phyloP scores from a whole-genome alignment of 2,888 invertebrate genomes.

The Erebia palarica region DNA sequence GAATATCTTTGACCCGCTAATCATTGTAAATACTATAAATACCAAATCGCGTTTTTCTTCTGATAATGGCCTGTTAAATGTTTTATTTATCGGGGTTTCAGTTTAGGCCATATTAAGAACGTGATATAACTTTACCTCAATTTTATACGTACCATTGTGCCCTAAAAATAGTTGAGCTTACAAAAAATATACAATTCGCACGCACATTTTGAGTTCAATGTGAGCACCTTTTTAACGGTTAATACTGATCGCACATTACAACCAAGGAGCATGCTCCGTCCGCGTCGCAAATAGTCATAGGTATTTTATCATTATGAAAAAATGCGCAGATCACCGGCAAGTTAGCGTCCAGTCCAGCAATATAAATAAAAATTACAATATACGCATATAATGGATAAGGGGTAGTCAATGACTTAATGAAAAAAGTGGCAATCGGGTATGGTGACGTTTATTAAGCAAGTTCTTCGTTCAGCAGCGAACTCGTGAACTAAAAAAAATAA shows the following conservation, averaged over 20 bases:
- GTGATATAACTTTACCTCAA: conserved; percentile 48
- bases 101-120: conserved; percentile 50
- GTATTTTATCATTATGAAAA: too few relatives aligned
- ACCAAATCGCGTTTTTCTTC: conserved; percentile 50
- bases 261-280: neutral
- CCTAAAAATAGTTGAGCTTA: conserved; percentile 64
- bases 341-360: too few relatives aligned
- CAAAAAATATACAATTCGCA: conserved; percentile 54
- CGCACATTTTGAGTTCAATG: conserved; percentile 52
- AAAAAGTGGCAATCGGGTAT: too few relatives aligned
- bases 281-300: neutral
- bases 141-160: conserved; percentile 57
- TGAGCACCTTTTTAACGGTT: conserved; percentile 51
- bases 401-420: too few relatives aligned
- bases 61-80: conserved; percentile 43
- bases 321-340: neutral
- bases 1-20: conserved; percentile 41
- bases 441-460: too few relatives aligned
- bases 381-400: too few relatives aligned
- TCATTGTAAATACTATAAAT: conserved; percentile 47
- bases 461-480: too few relatives aligned
- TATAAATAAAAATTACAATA: too few relatives aligned
- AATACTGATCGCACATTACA: conserved; percentile 16
- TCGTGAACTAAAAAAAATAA: too few relatives aligned
- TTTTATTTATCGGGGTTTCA: conserved; percentile 60